A percentile compares a stretch with the other conserved stretches of the same genome.
phyloP scores from a whole-genome alignment of 64 coral and sea anemone genomes.

The Pocillopora damicornis region DNA sequence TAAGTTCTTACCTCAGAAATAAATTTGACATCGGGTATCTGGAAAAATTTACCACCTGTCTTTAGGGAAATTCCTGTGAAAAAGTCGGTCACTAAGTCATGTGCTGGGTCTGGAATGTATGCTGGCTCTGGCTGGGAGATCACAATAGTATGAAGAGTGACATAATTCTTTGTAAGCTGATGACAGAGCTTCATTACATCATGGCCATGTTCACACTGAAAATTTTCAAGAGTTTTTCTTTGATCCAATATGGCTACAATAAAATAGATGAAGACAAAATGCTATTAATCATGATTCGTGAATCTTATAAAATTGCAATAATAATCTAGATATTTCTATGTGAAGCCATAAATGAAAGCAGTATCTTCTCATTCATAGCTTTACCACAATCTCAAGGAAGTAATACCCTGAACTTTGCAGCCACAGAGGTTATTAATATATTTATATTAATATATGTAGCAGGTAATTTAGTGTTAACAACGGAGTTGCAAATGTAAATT shows the following conservation, averaged over 20 bases:
- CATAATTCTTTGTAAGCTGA: conserved; percentile 6
- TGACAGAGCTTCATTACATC: conserved; percentile 9
- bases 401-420: too few species aligned
- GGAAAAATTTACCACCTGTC: conserved; percentile 18
- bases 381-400: too few species aligned
- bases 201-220: conserved; percentile 6
- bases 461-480: too few species aligned
- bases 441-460: too few species aligned
- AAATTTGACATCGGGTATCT: neutral
- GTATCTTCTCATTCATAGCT: too few species aligned
- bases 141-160: neutral
- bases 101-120: neutral
- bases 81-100: conserved; percentile 8
- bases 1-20: conserved; percentile 15
- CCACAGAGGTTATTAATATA: too few species aligned
- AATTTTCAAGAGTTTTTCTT: neutral
- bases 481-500: too few species aligned
- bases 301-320: too few species aligned
- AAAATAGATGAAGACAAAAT: neutral
- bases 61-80: conserved; percentile 19
- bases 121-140: neutral
- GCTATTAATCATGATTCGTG: too few species aligned
- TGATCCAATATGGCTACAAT: neutral
- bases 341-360: too few species aligned
- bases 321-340: too few species aligned